Evolutionary conservation across 2,797 vertebrate species (phyloP).

Genomic region (Aulostomus chinensis): DNA sequence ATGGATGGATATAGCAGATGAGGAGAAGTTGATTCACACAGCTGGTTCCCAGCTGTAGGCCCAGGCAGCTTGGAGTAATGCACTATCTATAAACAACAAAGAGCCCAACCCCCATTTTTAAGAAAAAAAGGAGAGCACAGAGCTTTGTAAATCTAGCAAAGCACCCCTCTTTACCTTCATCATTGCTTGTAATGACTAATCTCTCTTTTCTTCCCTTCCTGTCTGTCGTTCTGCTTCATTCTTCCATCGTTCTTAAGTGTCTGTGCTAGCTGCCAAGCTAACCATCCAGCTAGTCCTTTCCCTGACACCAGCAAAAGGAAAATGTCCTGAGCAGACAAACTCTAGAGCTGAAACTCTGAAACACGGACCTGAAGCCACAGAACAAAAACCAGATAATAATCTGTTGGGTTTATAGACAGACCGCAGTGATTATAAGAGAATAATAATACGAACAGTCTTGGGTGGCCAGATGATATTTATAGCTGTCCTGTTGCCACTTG

Average conservation of each 20-base stretch:
- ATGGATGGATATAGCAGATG: slow-evolving; percentile 73
- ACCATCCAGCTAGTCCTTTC: neutral
- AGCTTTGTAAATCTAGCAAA: slow-evolving; percentile 48
- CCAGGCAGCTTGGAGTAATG: slow-evolving; percentile 38
- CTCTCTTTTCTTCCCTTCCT: neutral
- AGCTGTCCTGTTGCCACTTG: slow-evolving; percentile 68
- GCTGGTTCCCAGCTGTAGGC: slow-evolving; percentile 81
- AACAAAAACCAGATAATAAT: slow-evolving; percentile 73
- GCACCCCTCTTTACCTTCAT: slow-evolving; percentile 47
- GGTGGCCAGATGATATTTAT: slow-evolving; percentile 78
- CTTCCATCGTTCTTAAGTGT: no score
- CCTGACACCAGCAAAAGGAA: slow-evolving; percentile 10
- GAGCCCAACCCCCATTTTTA: slow-evolving; percentile 55
- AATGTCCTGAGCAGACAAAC: no score
- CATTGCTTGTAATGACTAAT: neutral
- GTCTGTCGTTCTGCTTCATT: no score
- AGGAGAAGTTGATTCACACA: slow-evolving; percentile 76
- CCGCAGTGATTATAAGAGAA: slow-evolving; percentile 76
- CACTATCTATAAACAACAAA: slow-evolving; percentile 68
- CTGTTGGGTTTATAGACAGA: slow-evolving; percentile 62
- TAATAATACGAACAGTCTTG: slow-evolving; percentile 80
- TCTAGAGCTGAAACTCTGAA: no score
- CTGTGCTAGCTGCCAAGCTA: no score
- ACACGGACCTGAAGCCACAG: slow-evolving; percentile 11
- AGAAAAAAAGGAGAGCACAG: slow-evolving; percentile 32